These are phyloP conservation scores for Euclidia mi DNA, from an alignment of 2,888 invertebrate species.

Conservation along the genomic window DNA sequence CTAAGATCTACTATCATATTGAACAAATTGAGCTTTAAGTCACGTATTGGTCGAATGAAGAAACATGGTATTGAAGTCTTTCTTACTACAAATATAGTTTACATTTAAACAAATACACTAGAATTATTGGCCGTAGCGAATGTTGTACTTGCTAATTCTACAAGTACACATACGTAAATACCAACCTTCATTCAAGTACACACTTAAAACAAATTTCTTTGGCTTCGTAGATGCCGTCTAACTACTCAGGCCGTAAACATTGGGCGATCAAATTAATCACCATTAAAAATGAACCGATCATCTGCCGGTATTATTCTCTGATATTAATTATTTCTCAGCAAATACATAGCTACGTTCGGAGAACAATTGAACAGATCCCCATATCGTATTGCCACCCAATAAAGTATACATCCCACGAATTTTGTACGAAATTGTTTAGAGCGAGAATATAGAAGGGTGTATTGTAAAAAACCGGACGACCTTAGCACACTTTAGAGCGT, in stretches of 20 bases:
- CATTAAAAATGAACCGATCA: slow-evolving; percentile 6
- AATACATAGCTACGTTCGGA: slow-evolving; percentile 31
- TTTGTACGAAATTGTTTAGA: slow-evolving; percentile 44
- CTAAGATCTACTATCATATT: too few relatives aligned
- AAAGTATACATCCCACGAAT: slow-evolving; percentile 44
- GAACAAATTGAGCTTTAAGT: too few relatives aligned
- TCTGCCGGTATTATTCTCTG: slow-evolving; percentile 27
- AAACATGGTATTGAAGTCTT: too few relatives aligned
- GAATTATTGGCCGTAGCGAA: too few relatives aligned
- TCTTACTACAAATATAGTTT: too few relatives aligned
- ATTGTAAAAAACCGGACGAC: slow-evolving; percentile 54
- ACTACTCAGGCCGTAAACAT: neutral
- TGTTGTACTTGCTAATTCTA: too few relatives aligned
- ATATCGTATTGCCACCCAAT: slow-evolving; percentile 56
- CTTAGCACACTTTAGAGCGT: slow-evolving; percentile 61
- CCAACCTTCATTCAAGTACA: too few relatives aligned
- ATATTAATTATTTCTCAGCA: slow-evolving; percentile 43
- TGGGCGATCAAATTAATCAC: too few relatives aligned
- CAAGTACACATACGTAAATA: too few relatives aligned
- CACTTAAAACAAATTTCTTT: neutral
- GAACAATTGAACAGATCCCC: slow-evolving; percentile 32
- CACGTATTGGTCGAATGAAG: too few relatives aligned
- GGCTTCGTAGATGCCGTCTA: neutral
- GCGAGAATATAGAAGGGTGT: slow-evolving; percentile 33
- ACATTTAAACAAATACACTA: too few relatives aligned